These are phyloP conservation scores for Glaucomys volans DNA, from an alignment of 2,113 vertebrate genomes.

Conservation along the genomic window DNA sequence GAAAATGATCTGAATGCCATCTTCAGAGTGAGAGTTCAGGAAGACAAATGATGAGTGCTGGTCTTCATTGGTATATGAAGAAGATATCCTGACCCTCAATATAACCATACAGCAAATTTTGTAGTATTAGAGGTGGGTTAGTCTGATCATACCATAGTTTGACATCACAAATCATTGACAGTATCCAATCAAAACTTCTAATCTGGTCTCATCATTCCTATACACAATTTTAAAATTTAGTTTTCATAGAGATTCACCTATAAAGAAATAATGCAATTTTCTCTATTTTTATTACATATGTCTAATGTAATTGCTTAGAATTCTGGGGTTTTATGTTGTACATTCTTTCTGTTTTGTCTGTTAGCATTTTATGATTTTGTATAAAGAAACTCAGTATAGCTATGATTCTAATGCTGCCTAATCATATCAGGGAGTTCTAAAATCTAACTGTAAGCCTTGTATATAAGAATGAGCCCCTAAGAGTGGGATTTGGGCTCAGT, in stretches of 20 bases:
- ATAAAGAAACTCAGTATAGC: neutral
- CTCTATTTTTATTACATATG: neutral
- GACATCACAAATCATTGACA: neutral
- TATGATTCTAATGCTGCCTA: neutral
- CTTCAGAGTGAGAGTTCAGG: neutral
- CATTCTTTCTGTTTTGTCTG: neutral
- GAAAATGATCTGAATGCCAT: neutral
- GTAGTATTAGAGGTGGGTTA: neutral
- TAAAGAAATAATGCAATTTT: neutral
- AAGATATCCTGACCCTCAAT: neutral
- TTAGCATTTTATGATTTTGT: neutral
- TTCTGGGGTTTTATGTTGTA: neutral
- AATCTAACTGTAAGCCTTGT: neutral
- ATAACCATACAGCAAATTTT: neutral
- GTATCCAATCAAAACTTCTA: neutral
- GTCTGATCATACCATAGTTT: neutral
- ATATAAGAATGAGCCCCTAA: neutral
- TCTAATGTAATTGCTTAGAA: neutral
- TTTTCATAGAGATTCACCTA: neutral
- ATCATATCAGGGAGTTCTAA: neutral
- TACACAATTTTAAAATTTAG: neutral
- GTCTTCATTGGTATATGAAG: neutral
- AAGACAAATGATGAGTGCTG: neutral
- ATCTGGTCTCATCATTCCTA: neutral
- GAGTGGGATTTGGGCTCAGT: too few species aligned